Evolutionary conservation across 92 coral and sea anemone species (phyloP).

Genomic region (Palythoa caribaeorum): DNA sequence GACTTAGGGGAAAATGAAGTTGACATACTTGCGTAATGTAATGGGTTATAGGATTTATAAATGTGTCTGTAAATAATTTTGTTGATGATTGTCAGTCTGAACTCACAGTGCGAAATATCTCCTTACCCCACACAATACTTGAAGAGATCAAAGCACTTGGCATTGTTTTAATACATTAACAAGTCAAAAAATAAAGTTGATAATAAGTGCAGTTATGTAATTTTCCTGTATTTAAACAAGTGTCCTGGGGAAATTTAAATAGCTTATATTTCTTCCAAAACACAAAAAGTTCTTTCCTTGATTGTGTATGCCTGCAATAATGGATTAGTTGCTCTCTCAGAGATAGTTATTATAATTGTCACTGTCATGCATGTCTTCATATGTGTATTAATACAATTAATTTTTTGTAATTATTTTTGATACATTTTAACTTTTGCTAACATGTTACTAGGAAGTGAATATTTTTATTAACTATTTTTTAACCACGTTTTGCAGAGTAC

Average conservation of each 20-base stretch:
- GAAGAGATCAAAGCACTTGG: not conserved
- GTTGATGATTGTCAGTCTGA: not conserved
- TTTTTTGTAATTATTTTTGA: no score
- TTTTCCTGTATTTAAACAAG: not conserved
- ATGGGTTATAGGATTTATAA: not conserved
- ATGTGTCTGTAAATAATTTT: not conserved
- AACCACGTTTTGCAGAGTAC: no score
- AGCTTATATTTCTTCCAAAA: not conserved
- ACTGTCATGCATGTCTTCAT: no score
- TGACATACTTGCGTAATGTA: not conserved
- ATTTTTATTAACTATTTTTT: no score
- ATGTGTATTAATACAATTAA: no score
- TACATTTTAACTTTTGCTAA: no score
- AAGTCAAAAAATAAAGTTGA: not conserved
- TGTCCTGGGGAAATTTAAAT: not conserved
- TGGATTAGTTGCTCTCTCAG: no score
- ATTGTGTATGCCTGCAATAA: no score
- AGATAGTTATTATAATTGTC: no score
- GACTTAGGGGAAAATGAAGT: not conserved
- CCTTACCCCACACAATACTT: not conserved
- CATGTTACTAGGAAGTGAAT: no score
- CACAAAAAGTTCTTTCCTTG: no score
- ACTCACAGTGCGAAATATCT: not conserved
- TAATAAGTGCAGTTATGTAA: not conserved
- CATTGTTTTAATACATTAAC: not conserved